Percentiles rank a stretch among this genome's conserved stretches.
phyloP scores from a whole-genome alignment of 1,140 invertebrate genomes.

The Drosophila repleta region DNA sequence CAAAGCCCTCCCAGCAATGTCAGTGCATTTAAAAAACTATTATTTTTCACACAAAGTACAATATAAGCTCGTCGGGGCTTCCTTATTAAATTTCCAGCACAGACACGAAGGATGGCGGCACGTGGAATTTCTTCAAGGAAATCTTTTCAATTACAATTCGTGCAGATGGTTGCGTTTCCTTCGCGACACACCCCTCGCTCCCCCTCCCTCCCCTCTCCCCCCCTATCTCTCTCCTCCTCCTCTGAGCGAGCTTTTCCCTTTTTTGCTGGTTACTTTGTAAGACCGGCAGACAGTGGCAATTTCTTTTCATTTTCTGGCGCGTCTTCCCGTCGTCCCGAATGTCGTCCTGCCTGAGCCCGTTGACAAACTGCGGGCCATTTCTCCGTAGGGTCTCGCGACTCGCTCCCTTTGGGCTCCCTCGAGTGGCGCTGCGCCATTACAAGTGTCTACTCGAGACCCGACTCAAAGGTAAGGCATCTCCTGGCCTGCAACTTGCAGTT shows the following conservation, averaged over 20 bases:
- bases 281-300: slow-evolving; percentile 73
- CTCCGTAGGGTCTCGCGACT: neutral
- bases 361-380: slow-evolving; percentile 66
- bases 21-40: slow-evolving; percentile 79
- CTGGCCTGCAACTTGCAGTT: slow-evolving; percentile 59
- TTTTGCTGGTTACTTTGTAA: slow-evolving; percentile 39
- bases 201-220: neutral
- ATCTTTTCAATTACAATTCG: slow-evolving; percentile 82
- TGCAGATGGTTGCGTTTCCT: slow-evolving; percentile 80
- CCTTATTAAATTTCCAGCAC: slow-evolving; percentile 74
- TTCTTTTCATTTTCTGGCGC: slow-evolving; percentile 75
- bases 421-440: slow-evolving; percentile 76
- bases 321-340: slow-evolving; percentile 35
- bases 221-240: neutral
- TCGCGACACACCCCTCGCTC: slow-evolving; percentile 8
- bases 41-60: slow-evolving; percentile 80
- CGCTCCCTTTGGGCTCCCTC: slow-evolving; percentile 46
- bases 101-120: slow-evolving; percentile 46
- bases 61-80: slow-evolving; percentile 77
- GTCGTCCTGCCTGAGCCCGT: slow-evolving; percentile 32
- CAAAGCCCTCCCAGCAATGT: slow-evolving; percentile 17
- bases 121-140: slow-evolving; percentile 79
- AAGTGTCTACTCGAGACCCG: slow-evolving; percentile 53
- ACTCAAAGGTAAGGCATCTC: slow-evolving; percentile 30
- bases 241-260: slow-evolving; percentile 32